Evolutionary conservation across 1,140 invertebrate species (phyloP).

Genomic region (Heliconius congener): DNA sequence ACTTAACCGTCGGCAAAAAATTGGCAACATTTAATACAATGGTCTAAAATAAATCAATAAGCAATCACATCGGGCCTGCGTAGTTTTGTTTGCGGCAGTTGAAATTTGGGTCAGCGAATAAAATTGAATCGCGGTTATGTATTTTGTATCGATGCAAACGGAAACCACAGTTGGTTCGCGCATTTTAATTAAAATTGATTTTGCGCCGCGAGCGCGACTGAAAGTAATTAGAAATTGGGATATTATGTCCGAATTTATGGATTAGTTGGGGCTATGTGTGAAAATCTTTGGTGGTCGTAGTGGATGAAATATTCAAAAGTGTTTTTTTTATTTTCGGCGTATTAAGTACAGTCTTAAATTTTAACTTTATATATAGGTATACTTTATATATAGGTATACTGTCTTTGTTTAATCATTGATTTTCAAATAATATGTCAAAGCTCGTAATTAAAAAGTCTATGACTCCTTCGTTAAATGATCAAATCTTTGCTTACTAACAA

Average conservation of each 20-base stretch:
- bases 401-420: too few species aligned
- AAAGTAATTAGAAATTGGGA: conserved; percentile 37
- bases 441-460: not conserved
- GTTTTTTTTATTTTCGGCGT: too few species aligned
- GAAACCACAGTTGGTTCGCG: conserved; percentile 31
- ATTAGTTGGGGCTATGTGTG: not conserved
- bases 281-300: not conserved
- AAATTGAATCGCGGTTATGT: conserved; percentile 52
- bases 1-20: conserved; percentile 2
- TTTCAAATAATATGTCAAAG: not conserved
- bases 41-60: conserved; percentile 70
- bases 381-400: too few species aligned
- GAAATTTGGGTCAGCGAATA: conserved; percentile 62
- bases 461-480: not conserved
- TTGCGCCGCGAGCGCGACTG: conserved; percentile 29
- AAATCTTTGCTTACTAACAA: not conserved
- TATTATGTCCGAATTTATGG: conserved; percentile 2
- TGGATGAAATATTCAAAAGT: too few species aligned
- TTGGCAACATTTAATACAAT: conserved; percentile 53
- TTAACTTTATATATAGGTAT: too few species aligned
- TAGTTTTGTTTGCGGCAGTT: conserved; percentile 55
- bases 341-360: too few species aligned
- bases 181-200: conserved; percentile 43
- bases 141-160: conserved; percentile 45
- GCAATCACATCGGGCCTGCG: conserved; percentile 62